Percentiles rank a stretch among this genome's conserved stretches.
phyloP scores from a whole-genome alignment of 2,113 vertebrate species.

The Megaptera novaeangliae region DNA sequence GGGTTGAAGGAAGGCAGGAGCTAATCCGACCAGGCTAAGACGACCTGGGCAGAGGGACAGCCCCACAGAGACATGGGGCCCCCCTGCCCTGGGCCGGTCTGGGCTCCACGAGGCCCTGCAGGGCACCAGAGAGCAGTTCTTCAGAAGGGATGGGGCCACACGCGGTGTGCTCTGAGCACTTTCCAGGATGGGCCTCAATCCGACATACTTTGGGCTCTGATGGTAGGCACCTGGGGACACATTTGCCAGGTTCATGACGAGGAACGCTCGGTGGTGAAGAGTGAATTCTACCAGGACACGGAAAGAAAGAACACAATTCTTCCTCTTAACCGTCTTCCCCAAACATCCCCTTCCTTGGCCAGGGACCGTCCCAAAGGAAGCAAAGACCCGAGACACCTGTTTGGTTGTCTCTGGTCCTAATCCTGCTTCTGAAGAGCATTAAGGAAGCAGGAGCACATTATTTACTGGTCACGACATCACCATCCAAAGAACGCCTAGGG shows the following conservation, averaged over 20 bases:
- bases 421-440: rapidly evolving
- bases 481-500: rapidly evolving
- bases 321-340: rapidly evolving
- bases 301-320: rapidly evolving
- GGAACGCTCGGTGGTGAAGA: neutral
- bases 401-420: neutral
- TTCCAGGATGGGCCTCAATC: neutral
- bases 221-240: rapidly evolving
- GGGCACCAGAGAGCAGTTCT: rapidly evolving
- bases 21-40: rapidly evolving
- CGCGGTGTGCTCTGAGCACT: neutral
- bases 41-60: neutral
- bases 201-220: rapidly evolving
- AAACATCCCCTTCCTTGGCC: neutral
- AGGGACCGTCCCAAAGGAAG: no score
- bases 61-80: neutral
- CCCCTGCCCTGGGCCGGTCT: neutral
- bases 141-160: neutral
- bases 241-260: rapidly evolving
- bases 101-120: rapidly evolving
- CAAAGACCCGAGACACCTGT: rapidly evolving
- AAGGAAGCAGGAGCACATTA: rapidly evolving
- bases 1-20: neutral
- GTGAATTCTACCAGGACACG: rapidly evolving
- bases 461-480: rapidly evolving